Base-by-base conservation (phyloP, 2,888 invertebrate species). In the Dendrolimus pini region DNA sequence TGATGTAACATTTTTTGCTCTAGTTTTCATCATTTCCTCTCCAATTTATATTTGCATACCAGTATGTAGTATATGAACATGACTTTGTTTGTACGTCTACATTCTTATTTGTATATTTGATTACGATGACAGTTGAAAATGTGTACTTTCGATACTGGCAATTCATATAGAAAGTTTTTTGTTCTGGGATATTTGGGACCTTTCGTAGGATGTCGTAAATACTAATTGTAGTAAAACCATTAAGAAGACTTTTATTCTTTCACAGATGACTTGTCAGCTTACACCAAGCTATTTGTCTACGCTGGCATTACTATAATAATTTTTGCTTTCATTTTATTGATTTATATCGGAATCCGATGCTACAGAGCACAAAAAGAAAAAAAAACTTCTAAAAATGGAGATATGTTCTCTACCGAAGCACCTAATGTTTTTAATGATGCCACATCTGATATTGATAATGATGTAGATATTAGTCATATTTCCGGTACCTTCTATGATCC, bases 401-500 rank as follows among this genome's bases (percentile, higher is more conserved):
- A 89, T 59, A 88, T 90, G 86, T 90, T 89, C 59, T 78, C 83
- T 0, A 85, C 88, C 1, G 89, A 89, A 65, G 78, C 85, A 6
- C 90, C 90, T 0, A 90, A 89, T 59, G 82, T 90, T 7, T 90
- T 89, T 65, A 86, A 76, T 59, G 89, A 90, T 57, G 79, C 79
- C 0, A 77, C 80, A 13, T 89, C 90, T 42, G 90, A 90, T 61
- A 78, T 89, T 12, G 90, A 90, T 59, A 88, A 88, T 55, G 90
- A 90, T 57, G 80, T 79, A 7, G 89, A 88, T 41, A 78, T 90
- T 1, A 83, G 85, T 62, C 90, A 89, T 59, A 88, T 90, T 60
- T 90, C 89, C 64, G 90, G 89, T 65, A 84, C 85, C 0, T 90
- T 89, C 71, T 86, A 88, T 60, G 90, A 90, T 62, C 87, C 88